phyloP scores from a whole-genome alignment of 2,797 vertebrate genomes.

The Sebastolobus altivelis region DNA sequence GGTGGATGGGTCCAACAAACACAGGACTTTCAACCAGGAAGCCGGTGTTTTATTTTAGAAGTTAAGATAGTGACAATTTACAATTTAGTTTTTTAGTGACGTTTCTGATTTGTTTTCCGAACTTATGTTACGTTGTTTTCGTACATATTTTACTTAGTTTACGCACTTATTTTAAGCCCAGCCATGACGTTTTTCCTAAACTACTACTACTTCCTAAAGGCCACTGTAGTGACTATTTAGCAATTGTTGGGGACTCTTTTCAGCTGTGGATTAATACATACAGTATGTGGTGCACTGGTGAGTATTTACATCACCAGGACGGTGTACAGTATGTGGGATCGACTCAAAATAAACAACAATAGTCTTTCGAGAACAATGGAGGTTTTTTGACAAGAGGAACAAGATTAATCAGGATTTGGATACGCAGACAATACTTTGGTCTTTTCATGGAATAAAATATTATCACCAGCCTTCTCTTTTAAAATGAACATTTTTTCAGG shows the following conservation, averaged over 20 bases:
- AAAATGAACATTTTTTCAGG: background rate
- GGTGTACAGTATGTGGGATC: background rate
- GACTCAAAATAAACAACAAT: background rate
- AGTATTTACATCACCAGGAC: constrained; percentile 15
- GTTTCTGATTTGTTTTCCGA: no score
- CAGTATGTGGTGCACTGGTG: background rate
- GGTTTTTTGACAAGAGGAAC: background rate
- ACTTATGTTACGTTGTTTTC: no score
- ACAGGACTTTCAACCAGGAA: no score
- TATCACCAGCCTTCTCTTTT: background rate
- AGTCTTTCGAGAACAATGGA: no score
- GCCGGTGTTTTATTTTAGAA: no score
- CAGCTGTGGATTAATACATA: constrained; percentile 3
- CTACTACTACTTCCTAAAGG: background rate
- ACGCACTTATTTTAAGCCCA: no score
- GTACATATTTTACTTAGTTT: no score
- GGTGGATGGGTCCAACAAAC: no score
- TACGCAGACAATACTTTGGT: background rate
- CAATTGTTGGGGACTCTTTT: constrained; percentile 11
- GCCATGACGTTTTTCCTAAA: no score
- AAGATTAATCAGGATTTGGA: background rate
- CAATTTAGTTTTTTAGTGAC: no score
- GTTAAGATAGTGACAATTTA: no score
- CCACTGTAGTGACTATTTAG: background rate
- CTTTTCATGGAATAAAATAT: background rate